These are phyloP conservation scores for Scyliorhinus canicula DNA, from an alignment of 2,797 vertebrate genomes.

Conservation along the genomic window DNA sequence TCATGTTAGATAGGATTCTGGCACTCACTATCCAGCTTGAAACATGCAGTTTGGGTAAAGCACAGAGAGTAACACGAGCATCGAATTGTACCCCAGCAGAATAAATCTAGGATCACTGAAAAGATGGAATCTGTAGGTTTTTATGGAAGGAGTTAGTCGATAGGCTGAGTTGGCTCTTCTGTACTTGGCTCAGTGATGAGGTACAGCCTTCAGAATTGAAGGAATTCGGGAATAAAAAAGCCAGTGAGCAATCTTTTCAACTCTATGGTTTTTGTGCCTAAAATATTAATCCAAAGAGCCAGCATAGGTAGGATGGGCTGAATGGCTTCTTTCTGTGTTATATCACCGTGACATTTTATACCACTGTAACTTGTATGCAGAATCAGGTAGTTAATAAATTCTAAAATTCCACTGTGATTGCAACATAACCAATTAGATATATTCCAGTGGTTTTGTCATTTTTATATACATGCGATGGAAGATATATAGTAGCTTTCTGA, in stretches of 20 bases:
- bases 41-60: background rate
- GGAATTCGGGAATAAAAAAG: background rate
- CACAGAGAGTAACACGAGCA: background rate
- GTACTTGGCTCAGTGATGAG: background rate
- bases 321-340: too few species aligned
- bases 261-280: background rate
- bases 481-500: background rate
- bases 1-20: background rate
- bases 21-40: background rate
- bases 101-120: background rate
- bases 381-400: background rate
- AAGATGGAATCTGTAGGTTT: background rate
- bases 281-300: too few species aligned
- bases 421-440: background rate
- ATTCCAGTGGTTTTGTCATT: background rate
- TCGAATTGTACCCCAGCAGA: background rate
- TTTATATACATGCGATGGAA: background rate
- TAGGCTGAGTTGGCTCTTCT: background rate
- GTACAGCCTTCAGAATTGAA: background rate
- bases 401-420: background rate
- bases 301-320: too few species aligned
- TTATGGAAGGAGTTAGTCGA: background rate
- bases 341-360: background rate
- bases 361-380: background rate
- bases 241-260: background rate